Evolutionary conservation across 92 coral and sea anemone species (phyloP).

Genomic region (Bergia puertoricense): DNA sequence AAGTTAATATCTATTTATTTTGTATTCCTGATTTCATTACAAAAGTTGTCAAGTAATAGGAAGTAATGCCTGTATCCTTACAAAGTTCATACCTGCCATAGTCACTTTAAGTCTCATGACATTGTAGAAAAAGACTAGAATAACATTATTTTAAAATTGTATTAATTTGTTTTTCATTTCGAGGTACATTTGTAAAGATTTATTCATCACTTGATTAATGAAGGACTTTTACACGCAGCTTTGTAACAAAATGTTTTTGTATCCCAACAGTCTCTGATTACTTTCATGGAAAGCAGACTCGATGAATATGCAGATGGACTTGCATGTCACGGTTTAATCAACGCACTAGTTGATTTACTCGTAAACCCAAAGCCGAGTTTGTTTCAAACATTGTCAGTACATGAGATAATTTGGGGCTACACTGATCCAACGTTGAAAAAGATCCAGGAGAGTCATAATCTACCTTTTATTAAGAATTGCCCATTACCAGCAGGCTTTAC

Average conservation of each 20-base stretch:
- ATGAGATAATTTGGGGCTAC: conserved; percentile 88
- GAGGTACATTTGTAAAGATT: no score
- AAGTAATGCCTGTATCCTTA: no score
- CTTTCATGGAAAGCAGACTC: conserved; percentile 35
- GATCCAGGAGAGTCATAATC: neutral
- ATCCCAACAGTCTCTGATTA: conserved; percentile 12
- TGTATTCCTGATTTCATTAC: no score
- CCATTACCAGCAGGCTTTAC: conserved; percentile 59
- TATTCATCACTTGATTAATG: no score
- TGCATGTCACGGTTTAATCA: neutral
- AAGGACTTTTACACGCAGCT: neutral
- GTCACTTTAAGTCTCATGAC: no score
- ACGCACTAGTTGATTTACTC: neutral
- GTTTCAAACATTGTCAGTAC: conserved; percentile 68
- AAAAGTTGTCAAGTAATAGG: no score
- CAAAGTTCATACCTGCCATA: no score
- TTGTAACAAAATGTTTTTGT: neutral
- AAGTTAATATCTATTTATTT: no score
- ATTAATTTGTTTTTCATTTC: no score
- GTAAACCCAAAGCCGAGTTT: conserved; percentile 24
- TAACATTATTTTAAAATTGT: no score
- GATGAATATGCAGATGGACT: conserved; percentile 14
- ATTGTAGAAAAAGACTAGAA: no score
- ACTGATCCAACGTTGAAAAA: conserved; percentile 55
- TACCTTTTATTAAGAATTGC: conserved; percentile 34